These are phyloP conservation scores for Diglossa brunneiventris DNA, from an alignment of 2,113 vertebrate species.

Conservation along the genomic window DNA sequence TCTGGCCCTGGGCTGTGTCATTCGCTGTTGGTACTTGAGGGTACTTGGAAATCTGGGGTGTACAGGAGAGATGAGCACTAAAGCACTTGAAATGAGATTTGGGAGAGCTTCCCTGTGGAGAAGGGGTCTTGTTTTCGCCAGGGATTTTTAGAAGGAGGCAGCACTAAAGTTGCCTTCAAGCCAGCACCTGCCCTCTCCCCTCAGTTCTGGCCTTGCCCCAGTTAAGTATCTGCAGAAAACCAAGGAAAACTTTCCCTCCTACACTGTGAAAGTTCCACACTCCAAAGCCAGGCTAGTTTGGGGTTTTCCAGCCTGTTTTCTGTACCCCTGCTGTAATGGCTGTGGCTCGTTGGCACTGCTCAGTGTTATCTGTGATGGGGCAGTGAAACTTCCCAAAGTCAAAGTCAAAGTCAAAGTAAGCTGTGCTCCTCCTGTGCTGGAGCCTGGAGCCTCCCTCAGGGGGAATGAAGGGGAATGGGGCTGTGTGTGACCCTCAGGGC, in stretches of 20 bases:
- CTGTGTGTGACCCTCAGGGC: neutral
- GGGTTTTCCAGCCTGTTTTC: neutral
- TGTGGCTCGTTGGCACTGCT: accelerated
- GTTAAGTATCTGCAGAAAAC: neutral
- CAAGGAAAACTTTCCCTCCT: neutral
- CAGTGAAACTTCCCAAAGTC: neutral
- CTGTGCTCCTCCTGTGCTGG: accelerated
- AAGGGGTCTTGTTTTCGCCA: neutral
- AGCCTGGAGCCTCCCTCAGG: accelerated
- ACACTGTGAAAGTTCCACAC: neutral
- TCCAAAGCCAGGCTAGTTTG: neutral
- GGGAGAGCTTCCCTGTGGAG: neutral
- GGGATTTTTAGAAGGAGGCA: neutral
- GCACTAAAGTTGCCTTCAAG: accelerated
- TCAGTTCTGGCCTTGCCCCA: neutral
- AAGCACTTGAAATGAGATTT: neutral
- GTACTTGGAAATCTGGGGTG: neutral
- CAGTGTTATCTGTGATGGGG: accelerated
- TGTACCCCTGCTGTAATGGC: accelerated
- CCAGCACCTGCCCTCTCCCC: neutral
- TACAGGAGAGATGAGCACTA: neutral
- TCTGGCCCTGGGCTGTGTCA: neutral
- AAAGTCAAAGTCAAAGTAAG: neutral
- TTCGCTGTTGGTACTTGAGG: neutral
- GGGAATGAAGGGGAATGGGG: accelerated